Base-by-base conservation (phyloP, 1,140 invertebrate genomes). In the Drosophila serrata region DNA sequence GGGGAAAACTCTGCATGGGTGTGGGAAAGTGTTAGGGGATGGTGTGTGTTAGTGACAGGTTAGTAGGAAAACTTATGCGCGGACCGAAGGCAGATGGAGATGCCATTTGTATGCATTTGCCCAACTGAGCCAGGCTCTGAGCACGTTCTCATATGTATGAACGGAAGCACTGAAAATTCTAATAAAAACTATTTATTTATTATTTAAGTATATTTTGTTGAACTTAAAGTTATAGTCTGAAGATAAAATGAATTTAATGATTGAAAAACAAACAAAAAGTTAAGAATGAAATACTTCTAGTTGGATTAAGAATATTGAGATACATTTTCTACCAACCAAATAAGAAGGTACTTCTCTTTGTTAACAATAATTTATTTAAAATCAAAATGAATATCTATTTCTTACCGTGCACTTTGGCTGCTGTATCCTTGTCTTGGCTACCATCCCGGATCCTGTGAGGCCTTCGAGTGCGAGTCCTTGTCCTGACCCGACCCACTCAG, bases 31-130 rank as follows among this genome's bases (percentile, higher is more conserved):
- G 37, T 33, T 9, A 11, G 45, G 37, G 35, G 48, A 13, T 62
- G 24, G 24, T 49, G 67, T 49, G 67, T 31, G 59, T 49, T 64
- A 33, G 59, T 62, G 37, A 29, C 24, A 40, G 74, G 53, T 68
- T 63, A 68, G 45, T 22, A 33, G 68, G 75, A 51, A 53, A 78
- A 62, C 75, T 67, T 75, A 80, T 63, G 61, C 77, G 58, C 70
- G 57, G 58, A 40, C 56, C 62, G 22, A 53, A 39, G 75, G 45
- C 60, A 63, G 56, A 61, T 49, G 46, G 57, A 61, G 64, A 62
- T 65, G 67, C 82, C 80, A 87, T 87, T 87, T 87, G 79, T 87
- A 88, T 87, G 84, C 84, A 87, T 88, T 85, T 87, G 65, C 70
- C 62, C 40, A 73, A 76, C 84, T 79, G 75, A 86, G 82, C 78